Conservation (phyloP, 2,888 invertebrate species). For the Drosophila mayaguana region DNA sequence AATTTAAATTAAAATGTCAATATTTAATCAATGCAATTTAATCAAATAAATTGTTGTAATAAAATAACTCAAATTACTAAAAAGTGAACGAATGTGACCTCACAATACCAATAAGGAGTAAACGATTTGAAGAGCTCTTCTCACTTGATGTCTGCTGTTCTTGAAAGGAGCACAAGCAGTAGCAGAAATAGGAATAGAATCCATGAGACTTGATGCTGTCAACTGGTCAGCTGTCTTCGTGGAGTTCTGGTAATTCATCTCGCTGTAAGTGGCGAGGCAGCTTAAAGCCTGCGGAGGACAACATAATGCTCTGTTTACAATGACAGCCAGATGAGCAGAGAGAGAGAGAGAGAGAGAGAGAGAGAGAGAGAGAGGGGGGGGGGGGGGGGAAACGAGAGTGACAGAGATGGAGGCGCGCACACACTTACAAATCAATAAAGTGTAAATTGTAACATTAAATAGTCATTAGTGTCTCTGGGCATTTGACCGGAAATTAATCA, state of each 20-base stretch:
- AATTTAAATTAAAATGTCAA: constrained; percentile 1
- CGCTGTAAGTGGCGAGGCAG: constrained; percentile 30
- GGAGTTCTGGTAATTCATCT: constrained; percentile 2
- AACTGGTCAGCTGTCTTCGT: constrained; percentile 29
- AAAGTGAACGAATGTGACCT: not conserved
- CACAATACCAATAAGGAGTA: not conserved
- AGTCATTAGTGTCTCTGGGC: constrained; percentile 77
- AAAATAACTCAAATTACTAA: not conserved
- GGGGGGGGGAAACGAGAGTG: not conserved
- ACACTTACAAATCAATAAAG: constrained; percentile 72
- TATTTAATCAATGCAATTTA: not conserved
- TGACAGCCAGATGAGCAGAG: constrained; percentile 33
- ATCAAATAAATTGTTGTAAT: not conserved
- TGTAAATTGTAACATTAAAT: constrained; percentile 82
- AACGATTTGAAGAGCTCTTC: not conserved
- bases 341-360: constrained; percentile 25
- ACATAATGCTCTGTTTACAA: constrained; percentile 58
- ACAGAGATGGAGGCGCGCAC: not conserved
- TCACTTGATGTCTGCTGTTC: not conserved
- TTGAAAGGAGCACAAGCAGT: not conserved
- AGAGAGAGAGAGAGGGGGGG: constrained; percentile 12
- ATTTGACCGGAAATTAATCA: constrained; percentile 82
- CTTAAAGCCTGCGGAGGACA: constrained; percentile 53
- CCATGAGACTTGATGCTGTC: constrained; percentile 8
- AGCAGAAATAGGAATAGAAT: not conserved